Percentiles rank a stretch among this genome's conserved stretches.
These are phyloP conservation scores for Pristionchus japonicus DNA, from an alignment of 2,888 invertebrate genomes.

Conservation along the genomic window DNA sequence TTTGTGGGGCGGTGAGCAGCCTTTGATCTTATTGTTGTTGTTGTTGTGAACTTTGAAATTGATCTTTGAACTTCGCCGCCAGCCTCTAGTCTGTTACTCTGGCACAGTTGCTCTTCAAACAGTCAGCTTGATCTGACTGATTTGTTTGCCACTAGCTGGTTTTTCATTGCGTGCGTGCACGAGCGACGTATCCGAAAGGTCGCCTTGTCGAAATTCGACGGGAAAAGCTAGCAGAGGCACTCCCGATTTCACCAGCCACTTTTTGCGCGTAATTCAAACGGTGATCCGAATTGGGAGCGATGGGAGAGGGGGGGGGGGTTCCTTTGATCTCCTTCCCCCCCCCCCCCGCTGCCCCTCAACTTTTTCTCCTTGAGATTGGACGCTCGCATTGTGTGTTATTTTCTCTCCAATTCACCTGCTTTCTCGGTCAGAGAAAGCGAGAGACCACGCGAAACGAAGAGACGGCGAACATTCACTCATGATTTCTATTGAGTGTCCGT, in stretches of 20 bases:
- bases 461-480: not conserved
- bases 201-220: not conserved
- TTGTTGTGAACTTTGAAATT: constrained; percentile 12
- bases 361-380: constrained; percentile 26
- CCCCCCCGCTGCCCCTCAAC: not conserved
- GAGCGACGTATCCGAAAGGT: not conserved
- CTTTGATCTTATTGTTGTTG: constrained; percentile 39
- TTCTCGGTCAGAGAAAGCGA: not conserved
- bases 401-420: not conserved
- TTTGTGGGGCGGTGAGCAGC: constrained; percentile 67
- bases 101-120: not conserved
- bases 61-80: not conserved
- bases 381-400: not conserved
- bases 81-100: not conserved
- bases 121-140: not conserved
- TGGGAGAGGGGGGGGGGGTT: not conserved
- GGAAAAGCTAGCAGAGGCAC: not conserved
- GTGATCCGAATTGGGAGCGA: not conserved
- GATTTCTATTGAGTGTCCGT: not conserved
- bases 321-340: not conserved
- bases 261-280: constrained; percentile 7
- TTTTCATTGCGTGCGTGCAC: not conserved
- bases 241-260: not conserved
- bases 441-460: not conserved
- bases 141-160: constrained; percentile 2